Conservation (phyloP, 2,797 vertebrate species). For the Pempheris klunzingeri region DNA sequence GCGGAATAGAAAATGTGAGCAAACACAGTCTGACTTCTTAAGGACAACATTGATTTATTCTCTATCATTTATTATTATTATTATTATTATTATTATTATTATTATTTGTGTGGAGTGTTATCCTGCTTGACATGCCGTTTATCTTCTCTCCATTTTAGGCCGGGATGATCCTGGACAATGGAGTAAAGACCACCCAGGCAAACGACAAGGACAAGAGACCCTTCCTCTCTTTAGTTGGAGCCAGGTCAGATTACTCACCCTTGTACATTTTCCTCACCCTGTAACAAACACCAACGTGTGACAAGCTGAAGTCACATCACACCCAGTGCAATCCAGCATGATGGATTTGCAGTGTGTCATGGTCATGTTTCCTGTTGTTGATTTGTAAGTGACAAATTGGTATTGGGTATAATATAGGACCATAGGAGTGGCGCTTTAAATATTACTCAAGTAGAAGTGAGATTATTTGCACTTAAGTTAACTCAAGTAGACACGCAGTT, state of each 20-base stretch:
- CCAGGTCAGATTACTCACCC: conserved; percentile 86
- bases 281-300: background rate
- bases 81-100: too few relatives aligned
- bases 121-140: background rate
- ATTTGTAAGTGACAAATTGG: background rate
- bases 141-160: conserved; percentile 82
- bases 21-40: background rate
- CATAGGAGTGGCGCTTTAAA: conserved; percentile 8
- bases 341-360: background rate
- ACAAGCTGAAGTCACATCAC: conserved; percentile 16
- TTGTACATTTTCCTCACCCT: background rate
- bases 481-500: background rate
- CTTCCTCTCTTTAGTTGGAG: conserved; percentile 92
- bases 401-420: background rate
- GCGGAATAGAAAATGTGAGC: background rate
- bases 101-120: background rate
- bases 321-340: conserved; percentile 3
- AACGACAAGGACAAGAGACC: conserved; percentile 96
- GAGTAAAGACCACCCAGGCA: conserved; percentile 94
- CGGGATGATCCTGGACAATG: conserved; percentile 97
- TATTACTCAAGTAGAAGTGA: background rate
- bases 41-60: background rate
- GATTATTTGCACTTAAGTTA: background rate
- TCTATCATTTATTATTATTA: background rate
- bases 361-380: conserved; percentile 24